phyloP scores from a whole-genome alignment of 2,113 vertebrate species.

The Megaleporinus macrocephalus region DNA sequence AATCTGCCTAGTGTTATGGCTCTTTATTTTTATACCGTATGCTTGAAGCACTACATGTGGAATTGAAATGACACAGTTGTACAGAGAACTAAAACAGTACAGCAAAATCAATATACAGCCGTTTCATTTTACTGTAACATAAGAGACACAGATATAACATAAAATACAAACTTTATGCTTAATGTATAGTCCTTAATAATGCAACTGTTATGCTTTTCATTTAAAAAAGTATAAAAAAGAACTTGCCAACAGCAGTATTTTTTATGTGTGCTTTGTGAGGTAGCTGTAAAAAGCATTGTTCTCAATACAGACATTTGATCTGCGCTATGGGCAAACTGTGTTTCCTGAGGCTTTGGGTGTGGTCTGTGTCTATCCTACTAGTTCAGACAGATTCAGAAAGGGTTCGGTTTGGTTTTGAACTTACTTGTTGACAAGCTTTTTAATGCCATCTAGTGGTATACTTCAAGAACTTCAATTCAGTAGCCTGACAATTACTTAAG shows the following conservation, averaged over 20 bases:
- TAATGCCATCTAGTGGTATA: constrained; percentile 71
- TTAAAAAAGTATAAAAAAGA: too few relatives aligned
- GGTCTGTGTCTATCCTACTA: constrained; percentile 59
- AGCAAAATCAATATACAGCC: not conserved
- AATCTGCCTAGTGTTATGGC: not conserved
- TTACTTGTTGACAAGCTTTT: constrained; percentile 21
- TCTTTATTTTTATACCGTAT: not conserved
- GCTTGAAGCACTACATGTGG: not conserved
- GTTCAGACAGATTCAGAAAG: constrained; percentile 45
- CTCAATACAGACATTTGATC: constrained; percentile 60
- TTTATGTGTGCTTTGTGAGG: constrained; percentile 35
- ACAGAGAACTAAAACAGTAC: not conserved
- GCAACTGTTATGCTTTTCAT: too few relatives aligned
- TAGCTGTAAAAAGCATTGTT: constrained; percentile 56
- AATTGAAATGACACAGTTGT: not conserved
- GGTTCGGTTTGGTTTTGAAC: not conserved
- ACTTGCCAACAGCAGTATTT: not conserved
- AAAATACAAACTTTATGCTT: too few relatives aligned
- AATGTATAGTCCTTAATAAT: too few relatives aligned
- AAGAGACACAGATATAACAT: too few relatives aligned
- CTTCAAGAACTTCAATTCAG: not conserved
- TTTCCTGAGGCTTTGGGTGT: constrained; percentile 64
- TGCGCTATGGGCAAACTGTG: constrained; percentile 42
- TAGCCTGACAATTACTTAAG: too few relatives aligned
- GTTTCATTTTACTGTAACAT: not conserved